Evolutionary conservation across 2,113 vertebrate genomes (phyloP), one percentile per base, ranked within the genome.

Genomic region (Psephotus haematonotus): DNA sequence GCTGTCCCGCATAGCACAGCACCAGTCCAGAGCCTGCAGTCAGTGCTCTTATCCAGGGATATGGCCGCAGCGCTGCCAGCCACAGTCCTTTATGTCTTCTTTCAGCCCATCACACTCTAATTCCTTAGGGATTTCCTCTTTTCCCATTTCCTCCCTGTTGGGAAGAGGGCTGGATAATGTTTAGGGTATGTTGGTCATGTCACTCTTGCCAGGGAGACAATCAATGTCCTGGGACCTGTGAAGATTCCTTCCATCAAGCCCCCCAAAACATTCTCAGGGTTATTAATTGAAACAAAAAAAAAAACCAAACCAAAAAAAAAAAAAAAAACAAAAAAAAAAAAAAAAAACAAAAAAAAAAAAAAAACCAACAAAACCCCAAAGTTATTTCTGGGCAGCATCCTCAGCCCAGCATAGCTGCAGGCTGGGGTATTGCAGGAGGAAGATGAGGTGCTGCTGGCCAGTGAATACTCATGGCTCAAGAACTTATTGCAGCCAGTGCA

Each of bases 381-480:
- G 11, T 43, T 28, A 18, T 50, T 78, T 92, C 19, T 29, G 41
- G 43, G 86, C 67, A 80, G 70, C 37, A 71, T 50, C 33, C 37
- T 4, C 13, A 92, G 52, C 63, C 7, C 50, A 43, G 70, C 6
- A 1, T 2, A 57, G 44, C 44, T 33, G 41, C 10, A 2, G 39
- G 39, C 43, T 0, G 3, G 31, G 41, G 6, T 70, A 33, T 10
- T 82, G 60, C 3, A 10, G 37, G 62, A 88, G 60, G 31, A 44
- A 63, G 53, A 49, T 65, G 64, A 10, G 23, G 18, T 52, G 44
- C 71, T 60, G 76, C 31, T 80, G 71, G 44, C 28, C 2, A 2
- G 33, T 1, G 2, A 50, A 4, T 47, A 49, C 55, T 50, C 1
- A 0, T 0, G 0, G 50, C 57, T 23, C 33, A 35, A 69, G 44